Base-by-base conservation (phyloP, 2,888 invertebrate species). In the Chloromyia formosa region DNA sequence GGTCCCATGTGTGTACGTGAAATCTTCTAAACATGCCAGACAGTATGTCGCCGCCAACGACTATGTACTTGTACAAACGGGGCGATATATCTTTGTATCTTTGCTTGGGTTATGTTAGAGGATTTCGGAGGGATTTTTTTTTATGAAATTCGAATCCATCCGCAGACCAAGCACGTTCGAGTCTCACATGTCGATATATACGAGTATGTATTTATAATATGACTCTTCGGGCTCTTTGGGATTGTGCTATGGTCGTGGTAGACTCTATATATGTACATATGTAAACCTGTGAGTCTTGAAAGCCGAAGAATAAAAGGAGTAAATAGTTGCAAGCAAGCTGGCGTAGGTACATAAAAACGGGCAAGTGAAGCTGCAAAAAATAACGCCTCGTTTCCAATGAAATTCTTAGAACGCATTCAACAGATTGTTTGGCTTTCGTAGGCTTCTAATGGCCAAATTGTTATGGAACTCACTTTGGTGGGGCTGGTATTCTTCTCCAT, bases 41-140 rank as follows among this genome's bases (percentile, higher is more conserved):
- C 68, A 71, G 68, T 73, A 73, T 73, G 76, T 73, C 76, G 58
- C 58, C 54, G 73, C 64, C 49, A 54, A 71, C 66, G 42, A 66
- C 66, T 45, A 66, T 49, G 49, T 49, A 35, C 27, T 35, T 35
- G 27, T 35, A 35, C 27, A 35, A 35, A 35, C 27, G 27, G 12
- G 5, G 12, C 49, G 12, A n/a, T n/a, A n/a, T n/a, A n/a, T n/a
- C n/a, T n/a, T n/a, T n/a, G n/a, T n/a, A n/a, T n/a, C n/a, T n/a
- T n/a, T n/a, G n/a, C n/a, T 49, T 49, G 49, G 49, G 12, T 49
- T 49, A n/a, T n/a, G 27, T 35, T 35, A 35, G 27, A 35, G 22
- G 18, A 16, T 56, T 56, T 56, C 16, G 22, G 49, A 66, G 66
- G 66, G 66, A 4, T 35, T 35, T 35, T 35, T 35, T 35, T 35